Percentiles rank a stretch among this genome's conserved stretches.
These are phyloP conservation scores for Thumatha senex DNA, from an alignment of 2,888 invertebrate genomes.

Conservation along the genomic window DNA sequence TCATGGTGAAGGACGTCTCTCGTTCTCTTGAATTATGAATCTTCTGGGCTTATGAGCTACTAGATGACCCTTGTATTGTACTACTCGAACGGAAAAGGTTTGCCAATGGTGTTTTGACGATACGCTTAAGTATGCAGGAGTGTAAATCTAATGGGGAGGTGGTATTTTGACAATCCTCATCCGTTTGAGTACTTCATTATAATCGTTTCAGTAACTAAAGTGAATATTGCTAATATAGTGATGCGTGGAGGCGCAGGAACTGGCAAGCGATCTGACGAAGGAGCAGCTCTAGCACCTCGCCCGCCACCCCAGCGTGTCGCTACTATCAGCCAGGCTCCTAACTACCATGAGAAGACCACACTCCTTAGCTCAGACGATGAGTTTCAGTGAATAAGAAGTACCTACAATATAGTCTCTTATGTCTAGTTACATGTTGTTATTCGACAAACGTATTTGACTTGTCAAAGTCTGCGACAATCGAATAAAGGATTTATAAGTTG, in stretches of 20 bases:
- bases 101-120: no score
- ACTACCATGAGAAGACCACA: conserved; percentile 98
- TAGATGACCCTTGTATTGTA: no score
- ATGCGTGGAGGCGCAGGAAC: conserved; percentile 67
- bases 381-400: conserved; percentile 86
- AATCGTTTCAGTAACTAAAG: conserved; percentile 1
- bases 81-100: no score
- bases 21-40: no score
- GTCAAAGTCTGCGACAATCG: conserved; percentile 17
- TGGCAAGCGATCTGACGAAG: conserved; percentile 69
- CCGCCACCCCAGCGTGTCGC: conserved; percentile 89
- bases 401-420: conserved; percentile 10
- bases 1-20: no score
- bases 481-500: no score
- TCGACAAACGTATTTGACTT: conserved; percentile 24
- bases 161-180: no score
- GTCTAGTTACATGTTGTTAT: conserved; percentile 27
- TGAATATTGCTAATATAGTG: conserved; percentile 46
- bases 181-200: no score
- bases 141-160: no score
- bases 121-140: no score
- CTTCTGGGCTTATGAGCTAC: no score
- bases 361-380: conserved; percentile 98
- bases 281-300: conserved; percentile 80
- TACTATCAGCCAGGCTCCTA: conserved; percentile 88